Conservation (phyloP, 2,113 vertebrate genomes). For the Zosterops hypoxanthus region DNA sequence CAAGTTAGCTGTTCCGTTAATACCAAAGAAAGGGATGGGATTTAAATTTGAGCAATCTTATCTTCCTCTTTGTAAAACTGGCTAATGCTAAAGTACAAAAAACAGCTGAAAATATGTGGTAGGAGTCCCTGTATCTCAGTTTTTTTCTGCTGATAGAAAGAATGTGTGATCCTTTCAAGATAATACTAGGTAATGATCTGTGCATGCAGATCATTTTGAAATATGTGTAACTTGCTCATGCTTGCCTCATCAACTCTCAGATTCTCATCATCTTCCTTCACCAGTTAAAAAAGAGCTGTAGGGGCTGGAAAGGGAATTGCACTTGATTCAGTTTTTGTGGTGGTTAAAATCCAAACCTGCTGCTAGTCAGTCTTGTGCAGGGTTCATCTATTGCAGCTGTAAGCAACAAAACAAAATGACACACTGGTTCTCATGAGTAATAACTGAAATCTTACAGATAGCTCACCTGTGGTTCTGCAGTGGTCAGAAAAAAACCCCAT, state of each 20-base stretch:
- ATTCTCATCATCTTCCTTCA: not conserved
- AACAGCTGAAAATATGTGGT: not conserved
- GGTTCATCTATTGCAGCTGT: not conserved
- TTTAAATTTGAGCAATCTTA: not conserved
- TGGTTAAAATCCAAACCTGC: not conserved
- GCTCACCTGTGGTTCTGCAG: not conserved
- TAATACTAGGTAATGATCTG: not conserved
- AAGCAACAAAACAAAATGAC: not conserved
- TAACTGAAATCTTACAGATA: not conserved
- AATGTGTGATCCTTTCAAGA: not conserved
- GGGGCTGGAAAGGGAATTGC: not conserved
- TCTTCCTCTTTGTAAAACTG: not conserved
- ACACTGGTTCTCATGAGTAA: not conserved
- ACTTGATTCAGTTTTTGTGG: not conserved
- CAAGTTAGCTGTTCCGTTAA: fast-evolving
- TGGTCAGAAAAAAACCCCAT: not conserved
- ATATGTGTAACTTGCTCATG: not conserved
- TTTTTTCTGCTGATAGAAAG: not conserved
- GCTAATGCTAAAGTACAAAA: not conserved
- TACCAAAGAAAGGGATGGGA: not conserved
- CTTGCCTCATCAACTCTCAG: not conserved
- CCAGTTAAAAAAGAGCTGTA: not conserved
- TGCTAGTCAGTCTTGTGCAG: not conserved
- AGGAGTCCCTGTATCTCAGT: fast-evolving
- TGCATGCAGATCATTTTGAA: not conserved